Conservation (phyloP, 2,888 invertebrate species). For the Aricia artaxerxes region DNA sequence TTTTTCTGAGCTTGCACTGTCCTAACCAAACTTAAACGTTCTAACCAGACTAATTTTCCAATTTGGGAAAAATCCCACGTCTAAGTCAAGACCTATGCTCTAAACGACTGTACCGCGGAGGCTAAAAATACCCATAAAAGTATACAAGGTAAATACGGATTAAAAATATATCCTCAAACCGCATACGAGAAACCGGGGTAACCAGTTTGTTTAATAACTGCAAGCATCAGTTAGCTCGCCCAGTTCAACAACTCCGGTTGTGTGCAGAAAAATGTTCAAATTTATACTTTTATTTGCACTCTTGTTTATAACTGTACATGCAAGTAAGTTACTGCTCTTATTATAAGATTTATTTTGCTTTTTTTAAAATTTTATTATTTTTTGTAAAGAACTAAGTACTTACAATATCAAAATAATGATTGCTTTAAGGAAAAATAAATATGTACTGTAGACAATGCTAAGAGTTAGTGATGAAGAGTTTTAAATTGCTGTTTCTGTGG, state of each 20-base stretch:
- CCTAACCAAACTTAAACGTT: neutral
- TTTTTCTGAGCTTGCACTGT: neutral
- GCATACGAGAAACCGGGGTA: neutral
- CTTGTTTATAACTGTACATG: neutral
- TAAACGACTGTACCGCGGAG: neutral
- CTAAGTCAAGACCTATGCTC: neutral
- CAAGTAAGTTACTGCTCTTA: neutral
- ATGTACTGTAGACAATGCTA: neutral
- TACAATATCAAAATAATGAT: neutral
- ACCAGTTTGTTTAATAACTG: neutral
- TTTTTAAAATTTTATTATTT: neutral
- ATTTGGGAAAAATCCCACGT: neutral
- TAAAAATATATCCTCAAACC: conserved; percentile 1
- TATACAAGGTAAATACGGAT: neutral
- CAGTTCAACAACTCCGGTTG: neutral
- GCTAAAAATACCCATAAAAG: neutral
- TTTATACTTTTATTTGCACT: neutral
- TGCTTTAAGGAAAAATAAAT: neutral
- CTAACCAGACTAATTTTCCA: neutral
- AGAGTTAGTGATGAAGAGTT: no score
- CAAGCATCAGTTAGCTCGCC: neutral
- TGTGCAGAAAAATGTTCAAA: neutral
- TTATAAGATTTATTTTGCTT: neutral
- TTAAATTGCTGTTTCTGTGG: no score
- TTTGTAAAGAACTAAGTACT: neutral